These are phyloP conservation scores for Amia ocellicauda DNA, from an alignment of 2,113 vertebrate species.

Conservation along the genomic window DNA sequence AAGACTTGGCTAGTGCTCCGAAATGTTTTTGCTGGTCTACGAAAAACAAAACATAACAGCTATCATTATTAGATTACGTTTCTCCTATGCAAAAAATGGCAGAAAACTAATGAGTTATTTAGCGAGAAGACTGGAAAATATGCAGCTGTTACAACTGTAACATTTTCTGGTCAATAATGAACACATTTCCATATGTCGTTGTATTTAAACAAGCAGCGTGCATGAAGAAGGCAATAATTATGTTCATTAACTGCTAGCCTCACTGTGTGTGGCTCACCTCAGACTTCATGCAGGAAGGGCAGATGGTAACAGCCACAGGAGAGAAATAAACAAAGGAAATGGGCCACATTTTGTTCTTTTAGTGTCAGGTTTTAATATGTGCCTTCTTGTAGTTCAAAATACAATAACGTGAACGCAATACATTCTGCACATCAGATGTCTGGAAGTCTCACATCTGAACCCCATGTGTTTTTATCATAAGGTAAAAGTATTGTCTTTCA, in stretches of 20 bases:
- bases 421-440: background rate
- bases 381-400: background rate
- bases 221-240: background rate
- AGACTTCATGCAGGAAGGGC: background rate
- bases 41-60: too few relatives aligned
- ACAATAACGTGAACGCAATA: background rate
- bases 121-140: too few relatives aligned
- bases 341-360: background rate
- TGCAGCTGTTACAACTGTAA: too few relatives aligned
- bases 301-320: constrained; percentile 1
- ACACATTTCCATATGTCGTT: background rate
- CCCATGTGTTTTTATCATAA: too few relatives aligned
- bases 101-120: too few relatives aligned
- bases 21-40: too few relatives aligned
- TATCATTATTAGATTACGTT: too few relatives aligned
- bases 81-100: too few relatives aligned
- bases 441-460: background rate
- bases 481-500: too few relatives aligned
- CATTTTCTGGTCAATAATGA: background rate
- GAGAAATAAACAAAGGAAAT: background rate
- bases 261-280: constrained; percentile 3
- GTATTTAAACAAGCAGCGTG: background rate
- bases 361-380: background rate
- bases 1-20: too few relatives aligned
- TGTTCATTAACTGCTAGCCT: background rate